Conservation (phyloP, 2,113 vertebrate genomes). For the Burhinus oedicnemus region DNA sequence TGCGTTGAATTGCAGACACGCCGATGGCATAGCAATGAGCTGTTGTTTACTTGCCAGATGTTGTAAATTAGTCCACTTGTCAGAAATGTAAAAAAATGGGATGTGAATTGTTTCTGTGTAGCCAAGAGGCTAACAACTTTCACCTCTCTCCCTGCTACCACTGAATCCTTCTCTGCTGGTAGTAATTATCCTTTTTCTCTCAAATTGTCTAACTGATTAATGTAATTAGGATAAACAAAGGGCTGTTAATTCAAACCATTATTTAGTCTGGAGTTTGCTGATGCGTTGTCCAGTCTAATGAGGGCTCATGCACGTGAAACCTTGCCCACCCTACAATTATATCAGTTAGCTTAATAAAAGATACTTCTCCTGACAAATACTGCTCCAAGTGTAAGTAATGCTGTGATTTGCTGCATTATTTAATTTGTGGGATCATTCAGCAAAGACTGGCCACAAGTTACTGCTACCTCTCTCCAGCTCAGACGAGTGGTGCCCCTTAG, state of each 20-base stretch:
- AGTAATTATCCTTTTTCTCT: slow-evolving; percentile 37
- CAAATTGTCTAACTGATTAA: slow-evolving; percentile 32
- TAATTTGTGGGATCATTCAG: neutral
- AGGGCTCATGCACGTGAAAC: neutral
- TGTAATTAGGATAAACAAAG: slow-evolving; percentile 43
- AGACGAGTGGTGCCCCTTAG: neutral
- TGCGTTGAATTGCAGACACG: neutral
- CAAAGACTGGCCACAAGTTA: neutral
- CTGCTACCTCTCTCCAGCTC: neutral
- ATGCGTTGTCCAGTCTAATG: neutral
- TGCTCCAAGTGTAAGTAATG: neutral
- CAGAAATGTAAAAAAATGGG: neutral
- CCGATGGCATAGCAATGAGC: neutral
- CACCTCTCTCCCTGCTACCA: neutral
- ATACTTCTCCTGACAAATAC: neutral
- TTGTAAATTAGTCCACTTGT: slow-evolving; percentile 12
- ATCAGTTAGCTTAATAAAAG: neutral
- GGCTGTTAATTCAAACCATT: slow-evolving; percentile 2
- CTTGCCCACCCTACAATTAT: neutral
- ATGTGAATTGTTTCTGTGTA: neutral
- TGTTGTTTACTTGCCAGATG: neutral
- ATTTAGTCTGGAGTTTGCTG: neutral
- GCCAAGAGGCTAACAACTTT: slow-evolving; percentile 31
- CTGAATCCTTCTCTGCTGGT: neutral
- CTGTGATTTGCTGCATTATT: neutral